Evolutionary conservation across 2,113 vertebrate species (phyloP).

Genomic region (Sisor rabdophorus): DNA sequence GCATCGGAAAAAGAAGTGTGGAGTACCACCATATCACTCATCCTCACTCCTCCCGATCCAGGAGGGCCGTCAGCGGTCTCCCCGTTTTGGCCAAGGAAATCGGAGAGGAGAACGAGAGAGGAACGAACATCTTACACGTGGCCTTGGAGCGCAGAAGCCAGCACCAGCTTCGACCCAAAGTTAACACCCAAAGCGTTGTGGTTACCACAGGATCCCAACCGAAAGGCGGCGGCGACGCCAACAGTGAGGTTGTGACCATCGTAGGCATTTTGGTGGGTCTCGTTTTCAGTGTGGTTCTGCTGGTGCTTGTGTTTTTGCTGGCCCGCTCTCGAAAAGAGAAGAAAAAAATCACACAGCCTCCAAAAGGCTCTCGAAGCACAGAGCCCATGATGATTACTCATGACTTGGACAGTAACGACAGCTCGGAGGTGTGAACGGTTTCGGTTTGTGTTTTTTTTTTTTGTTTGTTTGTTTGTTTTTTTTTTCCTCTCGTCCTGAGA

Average conservation of each 20-base stretch:
- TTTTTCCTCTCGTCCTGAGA: slow-evolving; percentile 56
- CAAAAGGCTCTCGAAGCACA: slow-evolving; percentile 63
- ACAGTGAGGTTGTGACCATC: slow-evolving; percentile 64
- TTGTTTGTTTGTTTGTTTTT: slow-evolving; percentile 66
- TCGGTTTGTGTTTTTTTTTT: neutral
- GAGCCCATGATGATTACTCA: slow-evolving; percentile 68
- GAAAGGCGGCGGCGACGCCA: slow-evolving; percentile 49
- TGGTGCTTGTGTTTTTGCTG: slow-evolving; percentile 60
- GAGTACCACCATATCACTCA: slow-evolving; percentile 72
- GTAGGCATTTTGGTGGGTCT: slow-evolving; percentile 67
- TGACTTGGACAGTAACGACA: slow-evolving; percentile 65
- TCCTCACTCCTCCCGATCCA: slow-evolving; percentile 54
- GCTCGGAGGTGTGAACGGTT: slow-evolving; percentile 83
- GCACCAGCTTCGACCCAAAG: slow-evolving; percentile 56
- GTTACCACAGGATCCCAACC: slow-evolving; percentile 68
- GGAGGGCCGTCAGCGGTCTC: slow-evolving; percentile 60
- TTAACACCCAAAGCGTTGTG: slow-evolving; percentile 55
- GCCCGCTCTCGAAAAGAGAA: slow-evolving; percentile 63
- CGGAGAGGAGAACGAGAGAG: slow-evolving; percentile 75
- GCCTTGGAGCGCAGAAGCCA: slow-evolving; percentile 71
- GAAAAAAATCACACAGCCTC: slow-evolving; percentile 52
- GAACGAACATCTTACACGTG: slow-evolving; percentile 91
- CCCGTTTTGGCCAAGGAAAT: slow-evolving; percentile 71
- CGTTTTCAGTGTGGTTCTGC: slow-evolving; percentile 71
- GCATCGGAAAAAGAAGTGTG: slow-evolving; percentile 82